Conservation (phyloP, 92 coral and sea anemone genomes). For the Zoanthus sansibaricus region DNA sequence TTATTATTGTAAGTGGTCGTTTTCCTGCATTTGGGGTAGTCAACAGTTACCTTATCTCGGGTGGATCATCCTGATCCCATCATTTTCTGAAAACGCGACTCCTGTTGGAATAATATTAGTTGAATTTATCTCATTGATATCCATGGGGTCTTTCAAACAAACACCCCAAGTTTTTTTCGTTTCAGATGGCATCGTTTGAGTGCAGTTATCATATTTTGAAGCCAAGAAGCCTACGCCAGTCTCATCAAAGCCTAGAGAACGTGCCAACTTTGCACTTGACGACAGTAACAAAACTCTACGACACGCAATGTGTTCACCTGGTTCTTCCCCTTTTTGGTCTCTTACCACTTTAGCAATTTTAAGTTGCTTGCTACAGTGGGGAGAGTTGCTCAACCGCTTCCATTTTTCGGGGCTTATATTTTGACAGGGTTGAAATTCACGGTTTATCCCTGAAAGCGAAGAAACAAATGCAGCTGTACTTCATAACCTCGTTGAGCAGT, state of each 20-base stretch:
- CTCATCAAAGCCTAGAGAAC: slow-evolving; percentile 14
- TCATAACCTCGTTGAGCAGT: slow-evolving; percentile 14
- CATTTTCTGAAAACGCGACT: slow-evolving; percentile 9
- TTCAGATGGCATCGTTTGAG: neutral
- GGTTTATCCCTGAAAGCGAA: slow-evolving; percentile 14
- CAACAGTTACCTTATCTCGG: slow-evolving; percentile 4
- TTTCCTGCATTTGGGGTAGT: slow-evolving; percentile 13
- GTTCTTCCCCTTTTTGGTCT: slow-evolving; percentile 1
- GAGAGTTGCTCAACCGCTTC: slow-evolving; percentile 28
- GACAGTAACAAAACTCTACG: neutral
- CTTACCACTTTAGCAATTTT: neutral
- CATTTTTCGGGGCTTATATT: slow-evolving; percentile 1
- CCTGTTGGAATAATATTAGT: neutral
- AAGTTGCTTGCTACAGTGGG: slow-evolving; percentile 11
- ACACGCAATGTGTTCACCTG: neutral
- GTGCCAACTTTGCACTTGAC: neutral
- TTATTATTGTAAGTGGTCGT: slow-evolving; percentile 8
- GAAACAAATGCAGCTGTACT: slow-evolving; percentile 27
- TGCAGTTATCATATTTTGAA: neutral
- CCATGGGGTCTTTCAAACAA: neutral
- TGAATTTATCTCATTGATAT: slow-evolving; percentile 2
- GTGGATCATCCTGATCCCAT: neutral
- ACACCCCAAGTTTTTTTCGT: neutral
- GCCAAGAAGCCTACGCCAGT: neutral
- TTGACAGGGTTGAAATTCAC: slow-evolving; percentile 11